phyloP scores from a whole-genome alignment of 2,797 vertebrate species.

The Hydrophis major region DNA sequence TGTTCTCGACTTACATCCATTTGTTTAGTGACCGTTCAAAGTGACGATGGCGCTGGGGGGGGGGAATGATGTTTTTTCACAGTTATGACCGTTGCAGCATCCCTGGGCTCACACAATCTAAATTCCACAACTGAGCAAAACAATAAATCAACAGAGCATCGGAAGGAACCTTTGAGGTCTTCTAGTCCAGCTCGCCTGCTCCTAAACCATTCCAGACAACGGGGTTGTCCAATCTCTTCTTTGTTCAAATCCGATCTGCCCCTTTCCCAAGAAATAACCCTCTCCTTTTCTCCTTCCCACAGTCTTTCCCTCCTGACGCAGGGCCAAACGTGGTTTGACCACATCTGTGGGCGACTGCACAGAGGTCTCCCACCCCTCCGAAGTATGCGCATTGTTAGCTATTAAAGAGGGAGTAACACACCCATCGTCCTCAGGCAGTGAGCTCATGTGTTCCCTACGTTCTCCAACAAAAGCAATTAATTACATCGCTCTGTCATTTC shows the following conservation, averaged over 20 bases:
- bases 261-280: neutral
- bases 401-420: neutral
- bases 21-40: neutral
- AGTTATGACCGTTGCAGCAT: neutral
- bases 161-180: neutral
- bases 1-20: neutral
- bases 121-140: neutral
- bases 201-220: neutral
- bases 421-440: neutral
- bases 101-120: neutral
- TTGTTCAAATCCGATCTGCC: neutral
- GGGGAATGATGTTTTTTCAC: neutral
- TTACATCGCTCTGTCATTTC: neutral
- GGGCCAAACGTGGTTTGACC: neutral
- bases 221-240: neutral
- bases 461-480: conserved; percentile 26
- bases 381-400: neutral
- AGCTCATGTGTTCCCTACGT: conserved; percentile 28
- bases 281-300: neutral
- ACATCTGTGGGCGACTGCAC: neutral
- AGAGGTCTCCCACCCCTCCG: rapidly evolving
- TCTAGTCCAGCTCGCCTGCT: neutral
- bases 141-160: no score
- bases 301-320: neutral
- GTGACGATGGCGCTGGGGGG: no score